phyloP scores from a whole-genome alignment of 2,888 invertebrate genomes.

The Kuschelorhynchus macadamiae region DNA sequence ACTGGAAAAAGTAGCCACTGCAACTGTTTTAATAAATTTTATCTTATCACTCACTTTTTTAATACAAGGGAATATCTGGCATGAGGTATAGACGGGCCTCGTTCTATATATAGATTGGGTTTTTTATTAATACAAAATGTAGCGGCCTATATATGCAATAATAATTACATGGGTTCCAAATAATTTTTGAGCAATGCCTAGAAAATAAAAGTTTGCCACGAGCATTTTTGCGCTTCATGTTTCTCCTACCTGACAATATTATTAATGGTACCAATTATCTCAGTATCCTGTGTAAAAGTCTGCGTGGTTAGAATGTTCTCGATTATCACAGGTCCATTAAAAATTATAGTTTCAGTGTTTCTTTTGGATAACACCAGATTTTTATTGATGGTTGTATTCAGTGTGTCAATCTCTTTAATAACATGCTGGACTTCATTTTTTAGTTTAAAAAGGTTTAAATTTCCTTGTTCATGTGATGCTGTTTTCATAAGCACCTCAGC shows the following conservation, averaged over 20 bases:
- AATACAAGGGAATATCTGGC: too few species aligned
- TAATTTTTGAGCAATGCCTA: neutral
- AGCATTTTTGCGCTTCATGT: too few species aligned
- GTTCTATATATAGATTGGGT: too few species aligned
- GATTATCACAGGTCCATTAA: constrained; percentile 63
- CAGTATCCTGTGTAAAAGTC: constrained; percentile 59
- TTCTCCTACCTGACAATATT: constrained; percentile 58
- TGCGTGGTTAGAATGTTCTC: constrained; percentile 58
- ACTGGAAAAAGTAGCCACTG: too few species aligned
- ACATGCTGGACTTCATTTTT: constrained; percentile 20
- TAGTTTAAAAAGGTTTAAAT: constrained; percentile 1
- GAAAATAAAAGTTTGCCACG: too few species aligned
- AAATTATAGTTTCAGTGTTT: constrained; percentile 56
- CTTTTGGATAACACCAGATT: neutral
- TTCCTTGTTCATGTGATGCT: neutral
- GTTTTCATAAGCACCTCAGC: neutral
- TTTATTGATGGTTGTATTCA: constrained; percentile 45
- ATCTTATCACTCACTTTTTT: too few species aligned
- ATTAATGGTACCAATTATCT: constrained; percentile 56
- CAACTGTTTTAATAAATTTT: too few species aligned
- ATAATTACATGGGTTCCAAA: constrained; percentile 1
- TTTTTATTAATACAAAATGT: too few species aligned
- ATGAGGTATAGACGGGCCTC: too few species aligned
- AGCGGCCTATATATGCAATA: too few species aligned
- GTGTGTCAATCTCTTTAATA: constrained; percentile 8